A percentile compares a stretch with the other conserved stretches of the same genome.
phyloP scores from a whole-genome alignment of 2,113 vertebrate genomes.

The Paedocypris sp. region DNA sequence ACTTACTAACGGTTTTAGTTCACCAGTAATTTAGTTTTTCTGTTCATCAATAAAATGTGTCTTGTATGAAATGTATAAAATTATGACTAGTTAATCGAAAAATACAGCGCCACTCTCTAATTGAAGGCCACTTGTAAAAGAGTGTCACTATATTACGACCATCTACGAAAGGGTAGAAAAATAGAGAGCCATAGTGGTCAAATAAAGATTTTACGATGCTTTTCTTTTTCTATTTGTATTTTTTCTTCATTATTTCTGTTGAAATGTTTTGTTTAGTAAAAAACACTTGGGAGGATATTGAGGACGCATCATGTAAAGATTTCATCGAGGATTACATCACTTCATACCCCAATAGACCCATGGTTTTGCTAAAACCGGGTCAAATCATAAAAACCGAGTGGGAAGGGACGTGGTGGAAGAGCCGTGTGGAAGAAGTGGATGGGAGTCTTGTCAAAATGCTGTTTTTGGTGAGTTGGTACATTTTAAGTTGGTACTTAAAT shows the following conservation, averaged over 20 bases:
- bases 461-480: conserved; percentile 74
- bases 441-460: conserved; percentile 95
- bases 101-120: too few relatives aligned
- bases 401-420: conserved; percentile 99
- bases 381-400: conserved; percentile 97
- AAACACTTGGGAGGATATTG: conserved; percentile 91
- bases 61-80: too few relatives aligned
- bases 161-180: too few relatives aligned
- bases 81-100: too few relatives aligned
- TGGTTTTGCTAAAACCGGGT: conserved; percentile 88
- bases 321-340: conserved; percentile 97
- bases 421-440: conserved; percentile 92
- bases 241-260: background rate
- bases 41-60: too few relatives aligned
- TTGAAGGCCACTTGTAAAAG: too few relatives aligned
- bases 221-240: too few relatives aligned
- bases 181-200: too few relatives aligned
- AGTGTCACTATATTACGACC: too few relatives aligned
- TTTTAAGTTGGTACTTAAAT: background rate
- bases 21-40: too few relatives aligned
- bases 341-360: conserved; percentile 90
- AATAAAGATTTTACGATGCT: too few relatives aligned
- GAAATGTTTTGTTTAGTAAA: conserved; percentile 64
- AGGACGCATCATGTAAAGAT: conserved; percentile 85
- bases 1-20: too few relatives aligned